These are phyloP conservation scores for Scaptomyza tumidula DNA, from an alignment of 2,888 invertebrate species.

Conservation along the genomic window DNA sequence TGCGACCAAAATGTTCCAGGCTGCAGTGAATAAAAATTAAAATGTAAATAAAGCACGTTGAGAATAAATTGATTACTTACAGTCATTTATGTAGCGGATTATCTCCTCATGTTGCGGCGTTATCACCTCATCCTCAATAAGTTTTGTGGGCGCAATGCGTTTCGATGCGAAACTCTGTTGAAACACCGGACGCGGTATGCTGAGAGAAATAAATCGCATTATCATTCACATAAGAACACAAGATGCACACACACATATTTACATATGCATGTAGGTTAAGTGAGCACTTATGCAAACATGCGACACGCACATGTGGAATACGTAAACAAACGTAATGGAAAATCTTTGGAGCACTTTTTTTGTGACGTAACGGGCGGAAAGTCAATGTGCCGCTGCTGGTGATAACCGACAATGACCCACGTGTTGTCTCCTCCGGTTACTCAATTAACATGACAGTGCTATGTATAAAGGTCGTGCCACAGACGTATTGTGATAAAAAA, in stretches of 20 bases:
- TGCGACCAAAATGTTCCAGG: constrained; percentile 84
- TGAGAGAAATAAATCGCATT: constrained; percentile 84
- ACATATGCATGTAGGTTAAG: not conserved
- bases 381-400: constrained; percentile 52
- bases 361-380: constrained; percentile 62
- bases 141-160: constrained; percentile 84
- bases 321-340: constrained; percentile 60
- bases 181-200: constrained; percentile 93
- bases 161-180: constrained; percentile 85
- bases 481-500: constrained; percentile 41
- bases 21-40: constrained; percentile 51
- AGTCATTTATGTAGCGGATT: constrained; percentile 93
- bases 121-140: constrained; percentile 86
- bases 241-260: not conserved
- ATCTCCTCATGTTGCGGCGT: constrained; percentile 94
- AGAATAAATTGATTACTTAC: constrained; percentile 86
- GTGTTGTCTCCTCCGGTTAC: constrained; percentile 50
- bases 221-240: constrained; percentile 23
- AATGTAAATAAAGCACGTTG: not conserved
- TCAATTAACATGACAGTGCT: constrained; percentile 64
- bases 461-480: constrained; percentile 52
- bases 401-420: constrained; percentile 71
- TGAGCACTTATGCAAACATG: constrained; percentile 54
- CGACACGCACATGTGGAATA: constrained; percentile 53
- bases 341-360: constrained; percentile 25